Evolutionary conservation across 2,888 invertebrate genomes (phyloP), one percentile per base, ranked within the genome.

Genomic region (Limnephilus lunatus): DNA sequence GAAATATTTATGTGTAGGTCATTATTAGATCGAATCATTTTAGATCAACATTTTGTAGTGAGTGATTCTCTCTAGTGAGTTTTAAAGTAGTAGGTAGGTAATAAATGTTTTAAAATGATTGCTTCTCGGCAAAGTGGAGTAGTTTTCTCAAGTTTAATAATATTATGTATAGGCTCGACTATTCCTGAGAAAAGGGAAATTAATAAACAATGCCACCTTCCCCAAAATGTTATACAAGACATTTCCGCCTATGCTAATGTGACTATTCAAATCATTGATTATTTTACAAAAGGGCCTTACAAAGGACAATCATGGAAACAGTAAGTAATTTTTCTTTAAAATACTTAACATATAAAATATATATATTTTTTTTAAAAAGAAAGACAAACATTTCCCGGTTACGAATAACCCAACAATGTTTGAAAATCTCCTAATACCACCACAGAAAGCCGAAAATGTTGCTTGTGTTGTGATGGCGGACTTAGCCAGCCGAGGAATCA

Each of bases 241-340:
- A 93, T 93, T 15, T 89, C 92, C 39, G 85, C 85, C 30, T 93
- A 93, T 86, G 91, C 90, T 25, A 80, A 90, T 81, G 92, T 90
- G 30, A 90, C 90, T 11, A 53, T 89, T n/a, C 85, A 53, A 48
- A 93, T 93, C 32, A 91, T 93, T 82, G 92, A 93, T 68, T 86
- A 90, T 30, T 92, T 91, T 80, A 89, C 88, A 11, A 92, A 91
- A 53, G 93, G 93, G 31, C 85, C 91, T 9, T 92, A 83, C 39
- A 93, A 93, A 82, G 92, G 92, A 89, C 25, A 92, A 91, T 92
- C 93, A 11, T 93, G 91, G 91, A 85, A 89, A 83, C 87, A 90
- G 93, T 93, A 19, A 87, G 90, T 44, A 0, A 44, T 12, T 39
- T 39, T 39, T 39, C 39, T 39, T 39, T 39, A 39, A 39, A 39